Evolutionary conservation across 2,113 vertebrate species (phyloP), one percentile per base, ranked within the genome.

Genomic region (Oxyura jamaicensis): DNA sequence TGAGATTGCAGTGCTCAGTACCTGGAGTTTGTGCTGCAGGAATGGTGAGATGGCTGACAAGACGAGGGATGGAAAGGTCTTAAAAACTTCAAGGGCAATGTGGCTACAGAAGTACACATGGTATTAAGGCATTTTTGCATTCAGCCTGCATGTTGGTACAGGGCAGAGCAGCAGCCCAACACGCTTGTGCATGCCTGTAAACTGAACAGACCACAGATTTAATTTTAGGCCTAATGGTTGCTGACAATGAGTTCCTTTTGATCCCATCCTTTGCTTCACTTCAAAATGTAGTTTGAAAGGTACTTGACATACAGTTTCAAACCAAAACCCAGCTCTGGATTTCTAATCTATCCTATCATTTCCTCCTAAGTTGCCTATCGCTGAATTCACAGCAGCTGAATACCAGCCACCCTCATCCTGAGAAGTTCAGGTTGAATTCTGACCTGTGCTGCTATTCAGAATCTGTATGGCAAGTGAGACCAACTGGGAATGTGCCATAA

Each of bases 221-320:
- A 83, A 91, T 90, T 90, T 83, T 46, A 89, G 63, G 59, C 72
- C 82, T 96, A 83, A 93, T 71, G 72, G 71, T 26, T 90, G 87
- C 74, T 95, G 87, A 83, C 90, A 95, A n/a, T 19, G 20, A 90
- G 76, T 58, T 95, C 42, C 83, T 88, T 95, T 91, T 86, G 63
- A 94, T 93, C 52, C 25, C 60, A 86, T 60, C 48, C 77, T 90
- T 77, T 71, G 60, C 76, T 96, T 93, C 83, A 55, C 56, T 90
- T 94, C 59, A 90, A 94, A 93, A 94, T 48, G 66, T 1, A 83
- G 68, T 86, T 96, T 90, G 76, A 93, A 96, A 91, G 68, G 13
- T 66, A 67, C 46, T 35, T 91, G 46, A 95, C 81, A 74, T 28
- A 76, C 11, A 83, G 75, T 81, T 90, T 88, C 60, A 90, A 93